These are phyloP conservation scores for Catharus minimus DNA, from an alignment of 2,113 vertebrate species.

Conservation along the genomic window DNA sequence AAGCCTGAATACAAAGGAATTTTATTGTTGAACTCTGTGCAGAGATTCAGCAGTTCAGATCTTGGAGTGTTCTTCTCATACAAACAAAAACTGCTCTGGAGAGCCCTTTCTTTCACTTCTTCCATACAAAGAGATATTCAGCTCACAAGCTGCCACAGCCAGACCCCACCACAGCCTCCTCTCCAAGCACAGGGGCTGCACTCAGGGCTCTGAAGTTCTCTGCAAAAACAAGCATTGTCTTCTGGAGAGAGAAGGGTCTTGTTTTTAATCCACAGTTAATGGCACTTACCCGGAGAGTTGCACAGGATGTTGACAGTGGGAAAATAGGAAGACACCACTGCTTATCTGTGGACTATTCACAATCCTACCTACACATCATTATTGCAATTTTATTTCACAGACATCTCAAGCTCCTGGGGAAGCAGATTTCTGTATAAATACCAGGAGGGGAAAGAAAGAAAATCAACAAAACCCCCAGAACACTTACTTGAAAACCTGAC, in stretches of 20 bases:
- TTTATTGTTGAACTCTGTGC: background rate
- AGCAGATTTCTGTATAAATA: background rate
- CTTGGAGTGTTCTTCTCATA: background rate
- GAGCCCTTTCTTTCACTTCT: background rate
- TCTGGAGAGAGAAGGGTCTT: background rate
- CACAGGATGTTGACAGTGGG: background rate
- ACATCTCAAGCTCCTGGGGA: background rate
- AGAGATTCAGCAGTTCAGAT: background rate
- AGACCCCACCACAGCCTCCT: background rate
- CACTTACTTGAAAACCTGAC: constrained; percentile 89
- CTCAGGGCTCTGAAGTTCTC: background rate
- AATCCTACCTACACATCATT: background rate
- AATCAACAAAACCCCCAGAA: background rate
- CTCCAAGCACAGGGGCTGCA: background rate
- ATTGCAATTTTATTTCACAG: background rate
- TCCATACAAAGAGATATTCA: background rate
- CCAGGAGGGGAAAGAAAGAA: background rate
- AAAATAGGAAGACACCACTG: background rate
- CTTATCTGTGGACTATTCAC: background rate
- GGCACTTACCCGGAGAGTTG: background rate
- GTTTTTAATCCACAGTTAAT: background rate
- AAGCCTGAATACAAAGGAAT: background rate
- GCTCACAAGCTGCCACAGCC: background rate
- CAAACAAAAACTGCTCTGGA: background rate
- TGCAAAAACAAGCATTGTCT: background rate